A percentile compares a stretch with the other conserved stretches of the same genome.
Conservation (phyloP, 2,113 vertebrate species). For the Nipponia nippon region DNA sequence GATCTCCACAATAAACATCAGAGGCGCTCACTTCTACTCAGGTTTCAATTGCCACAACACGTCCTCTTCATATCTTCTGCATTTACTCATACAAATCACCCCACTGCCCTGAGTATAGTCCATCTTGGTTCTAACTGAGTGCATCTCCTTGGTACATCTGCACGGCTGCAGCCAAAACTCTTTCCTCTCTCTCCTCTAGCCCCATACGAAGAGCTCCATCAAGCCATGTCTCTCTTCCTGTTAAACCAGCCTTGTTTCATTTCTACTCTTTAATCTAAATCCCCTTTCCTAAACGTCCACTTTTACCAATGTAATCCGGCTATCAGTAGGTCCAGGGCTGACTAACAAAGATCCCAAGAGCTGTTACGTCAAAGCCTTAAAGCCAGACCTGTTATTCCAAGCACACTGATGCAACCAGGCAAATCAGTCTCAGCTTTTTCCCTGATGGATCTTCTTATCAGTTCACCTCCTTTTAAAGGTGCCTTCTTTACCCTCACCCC, state of each 20-base stretch:
- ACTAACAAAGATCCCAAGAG: background rate
- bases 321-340: background rate
- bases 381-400: background rate
- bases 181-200: background rate
- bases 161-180: background rate
- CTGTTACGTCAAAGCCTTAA: background rate
- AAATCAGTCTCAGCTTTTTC: background rate
- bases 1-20: background rate
- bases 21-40: background rate
- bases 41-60: background rate
- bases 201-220: background rate
- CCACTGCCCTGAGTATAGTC: background rate
- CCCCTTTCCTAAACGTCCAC: background rate
- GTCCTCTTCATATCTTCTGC: background rate
- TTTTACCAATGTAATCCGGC: background rate
- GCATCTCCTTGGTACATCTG: background rate
- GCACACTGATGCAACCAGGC: rapidly evolving
- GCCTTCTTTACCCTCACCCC: background rate
- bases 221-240: background rate
- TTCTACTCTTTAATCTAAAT: background rate
- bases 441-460: background rate
- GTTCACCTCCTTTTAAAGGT: background rate
- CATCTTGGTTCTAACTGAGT: background rate
- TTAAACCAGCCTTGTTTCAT: background rate
- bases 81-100: background rate